phyloP scores from a whole-genome alignment of 2,888 invertebrate species.

The Laothoe populi region DNA sequence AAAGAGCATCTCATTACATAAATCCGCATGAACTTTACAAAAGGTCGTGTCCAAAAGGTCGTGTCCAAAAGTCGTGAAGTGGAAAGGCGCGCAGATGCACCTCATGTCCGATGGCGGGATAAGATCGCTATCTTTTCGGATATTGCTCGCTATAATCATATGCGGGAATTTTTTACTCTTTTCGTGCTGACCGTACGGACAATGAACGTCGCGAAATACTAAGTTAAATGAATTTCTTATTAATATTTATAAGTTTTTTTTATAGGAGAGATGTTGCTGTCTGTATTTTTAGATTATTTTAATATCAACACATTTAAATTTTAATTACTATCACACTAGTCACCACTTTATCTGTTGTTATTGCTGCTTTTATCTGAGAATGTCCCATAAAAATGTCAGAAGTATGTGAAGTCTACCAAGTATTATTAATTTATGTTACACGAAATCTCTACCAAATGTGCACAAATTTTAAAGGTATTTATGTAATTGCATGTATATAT shows the following conservation, averaged over 20 bases:
- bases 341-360: no score
- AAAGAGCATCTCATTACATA: slow-evolving; percentile 4
- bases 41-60: slow-evolving; percentile 47
- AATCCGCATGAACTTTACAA: slow-evolving; percentile 26
- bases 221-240: slow-evolving; percentile 35
- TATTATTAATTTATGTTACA: no score
- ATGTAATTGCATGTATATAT: no score
- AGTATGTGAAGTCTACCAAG: no score
- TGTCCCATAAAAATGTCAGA: no score
- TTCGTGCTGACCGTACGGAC: slow-evolving; percentile 52
- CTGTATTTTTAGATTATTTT: background rate
- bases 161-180: slow-evolving; percentile 65
- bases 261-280: slow-evolving; percentile 16
- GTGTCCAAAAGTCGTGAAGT: slow-evolving; percentile 58
- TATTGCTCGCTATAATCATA: slow-evolving; percentile 84
- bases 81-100: slow-evolving; percentile 65
- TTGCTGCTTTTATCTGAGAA: no score
- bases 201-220: slow-evolving; percentile 55
- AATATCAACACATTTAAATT: no score
- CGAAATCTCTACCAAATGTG: no score
- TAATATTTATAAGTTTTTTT: slow-evolving; percentile 29
- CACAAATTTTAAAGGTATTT: no score
- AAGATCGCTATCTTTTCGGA: slow-evolving; percentile 83
- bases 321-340: no score
- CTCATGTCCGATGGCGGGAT: slow-evolving; percentile 77